Evolutionary conservation across 2,797 vertebrate genomes (phyloP).

Genomic region (Platalea minor): DNA sequence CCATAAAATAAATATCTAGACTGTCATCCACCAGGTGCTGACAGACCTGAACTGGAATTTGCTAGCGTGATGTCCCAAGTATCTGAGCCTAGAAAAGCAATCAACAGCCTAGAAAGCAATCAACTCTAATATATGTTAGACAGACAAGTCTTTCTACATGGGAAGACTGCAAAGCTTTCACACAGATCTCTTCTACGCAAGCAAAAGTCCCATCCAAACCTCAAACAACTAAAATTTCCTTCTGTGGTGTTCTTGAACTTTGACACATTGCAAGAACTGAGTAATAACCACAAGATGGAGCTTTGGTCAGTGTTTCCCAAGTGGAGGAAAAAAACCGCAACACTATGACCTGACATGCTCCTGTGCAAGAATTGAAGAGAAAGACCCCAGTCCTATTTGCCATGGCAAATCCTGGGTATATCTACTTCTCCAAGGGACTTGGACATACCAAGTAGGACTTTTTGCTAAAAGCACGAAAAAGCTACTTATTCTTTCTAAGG

Average conservation of each 20-base stretch:
- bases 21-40: neutral
- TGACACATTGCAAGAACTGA: neutral
- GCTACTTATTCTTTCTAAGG: neutral
- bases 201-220: neutral
- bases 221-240: neutral
- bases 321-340: neutral
- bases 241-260: neutral
- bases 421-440: neutral
- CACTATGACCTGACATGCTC: neutral
- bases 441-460: neutral
- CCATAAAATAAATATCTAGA: neutral
- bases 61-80: neutral
- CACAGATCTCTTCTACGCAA: neutral
- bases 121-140: neutral
- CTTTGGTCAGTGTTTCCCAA: neutral
- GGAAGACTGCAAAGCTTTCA: neutral
- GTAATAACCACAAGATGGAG: constrained; percentile 62
- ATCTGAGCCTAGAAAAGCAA: neutral
- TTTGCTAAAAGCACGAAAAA: neutral
- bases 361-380: neutral
- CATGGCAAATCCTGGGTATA: neutral
- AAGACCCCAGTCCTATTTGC: neutral
- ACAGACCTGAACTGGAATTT: neutral
- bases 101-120: neutral
- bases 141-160: neutral